These are phyloP conservation scores for Cheirogaleus major DNA, from an alignment of 2,797 vertebrate genomes.

Conservation along the genomic window DNA sequence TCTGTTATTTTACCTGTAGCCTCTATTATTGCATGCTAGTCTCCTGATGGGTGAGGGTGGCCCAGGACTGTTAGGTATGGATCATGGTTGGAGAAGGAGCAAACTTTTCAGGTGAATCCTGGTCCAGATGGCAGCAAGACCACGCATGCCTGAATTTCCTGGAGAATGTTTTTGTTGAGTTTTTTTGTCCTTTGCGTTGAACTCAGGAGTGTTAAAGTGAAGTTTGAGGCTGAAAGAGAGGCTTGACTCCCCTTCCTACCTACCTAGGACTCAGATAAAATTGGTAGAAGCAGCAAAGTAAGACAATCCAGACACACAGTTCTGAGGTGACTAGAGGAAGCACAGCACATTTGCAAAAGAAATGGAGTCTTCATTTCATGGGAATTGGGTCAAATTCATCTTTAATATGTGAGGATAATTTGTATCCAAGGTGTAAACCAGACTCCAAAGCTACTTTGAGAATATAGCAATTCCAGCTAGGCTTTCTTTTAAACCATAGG, in stretches of 20 bases:
- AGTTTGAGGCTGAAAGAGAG: background rate
- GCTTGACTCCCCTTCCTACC: background rate
- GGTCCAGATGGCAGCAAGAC: background rate
- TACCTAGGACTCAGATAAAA: background rate
- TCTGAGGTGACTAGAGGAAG: background rate
- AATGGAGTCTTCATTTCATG: background rate
- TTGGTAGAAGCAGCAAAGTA: background rate
- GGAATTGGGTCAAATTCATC: background rate
- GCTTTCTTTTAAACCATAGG: background rate
- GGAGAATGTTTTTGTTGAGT: background rate
- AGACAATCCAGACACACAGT: background rate
- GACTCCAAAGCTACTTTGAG: constrained; percentile 15
- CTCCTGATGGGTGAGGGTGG: background rate
- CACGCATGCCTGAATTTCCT: background rate
- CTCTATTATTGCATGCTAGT: background rate
- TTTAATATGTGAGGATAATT: background rate
- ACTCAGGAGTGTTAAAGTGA: background rate
- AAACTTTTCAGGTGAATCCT: background rate
- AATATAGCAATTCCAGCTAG: background rate
- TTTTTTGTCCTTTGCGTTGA: background rate
- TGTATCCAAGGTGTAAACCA: background rate
- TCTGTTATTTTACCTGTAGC: background rate
- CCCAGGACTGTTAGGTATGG: background rate
- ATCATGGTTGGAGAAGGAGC: background rate
- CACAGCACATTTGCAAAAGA: background rate